Percentiles rank a stretch among this genome's conserved stretches.
phyloP scores from a whole-genome alignment of 92 coral and sea anemone genomes.

The Epizoanthus fatuus region DNA sequence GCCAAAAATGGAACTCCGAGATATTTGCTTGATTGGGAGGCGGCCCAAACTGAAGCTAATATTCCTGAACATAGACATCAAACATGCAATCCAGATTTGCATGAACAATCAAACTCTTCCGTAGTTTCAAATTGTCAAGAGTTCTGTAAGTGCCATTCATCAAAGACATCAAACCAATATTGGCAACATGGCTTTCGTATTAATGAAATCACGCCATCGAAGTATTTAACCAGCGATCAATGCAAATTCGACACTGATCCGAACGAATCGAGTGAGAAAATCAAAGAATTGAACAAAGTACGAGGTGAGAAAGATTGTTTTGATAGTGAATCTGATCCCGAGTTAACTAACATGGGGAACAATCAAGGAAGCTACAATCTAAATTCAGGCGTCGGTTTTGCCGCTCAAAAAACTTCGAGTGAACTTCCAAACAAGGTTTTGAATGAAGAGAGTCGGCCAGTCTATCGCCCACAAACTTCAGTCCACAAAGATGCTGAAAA shows the following conservation, averaged over 20 bases:
- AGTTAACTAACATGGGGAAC: constrained; percentile 6
- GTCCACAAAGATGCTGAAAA: constrained; percentile 15
- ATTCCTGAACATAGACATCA: not conserved
- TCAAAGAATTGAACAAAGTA: constrained; percentile 21
- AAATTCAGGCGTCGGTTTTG: not conserved
- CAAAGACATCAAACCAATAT: not conserved
- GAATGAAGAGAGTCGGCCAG: not conserved
- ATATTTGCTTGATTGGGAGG: not conserved
- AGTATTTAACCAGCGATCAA: not conserved
- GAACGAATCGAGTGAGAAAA: not conserved
- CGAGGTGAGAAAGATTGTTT: constrained; percentile 25
- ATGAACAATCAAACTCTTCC: constrained; percentile 14
- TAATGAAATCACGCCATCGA: constrained; percentile 2
- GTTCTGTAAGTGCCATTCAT: constrained; percentile 24
- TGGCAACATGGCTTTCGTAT: not conserved
- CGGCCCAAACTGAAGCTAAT: not conserved
- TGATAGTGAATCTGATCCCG: constrained; percentile 28
- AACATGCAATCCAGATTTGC: not conserved
- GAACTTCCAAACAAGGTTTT: constrained; percentile 1
- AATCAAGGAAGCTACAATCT: constrained; percentile 18
- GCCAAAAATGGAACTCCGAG: constrained; percentile 3
- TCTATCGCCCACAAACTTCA: not conserved
- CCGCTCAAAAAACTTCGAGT: constrained; percentile 1
- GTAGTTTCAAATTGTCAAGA: constrained; percentile 20
- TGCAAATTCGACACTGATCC: not conserved